Conservation (phyloP, 2,797 vertebrate species). For the Eospalax fontanierii region DNA sequence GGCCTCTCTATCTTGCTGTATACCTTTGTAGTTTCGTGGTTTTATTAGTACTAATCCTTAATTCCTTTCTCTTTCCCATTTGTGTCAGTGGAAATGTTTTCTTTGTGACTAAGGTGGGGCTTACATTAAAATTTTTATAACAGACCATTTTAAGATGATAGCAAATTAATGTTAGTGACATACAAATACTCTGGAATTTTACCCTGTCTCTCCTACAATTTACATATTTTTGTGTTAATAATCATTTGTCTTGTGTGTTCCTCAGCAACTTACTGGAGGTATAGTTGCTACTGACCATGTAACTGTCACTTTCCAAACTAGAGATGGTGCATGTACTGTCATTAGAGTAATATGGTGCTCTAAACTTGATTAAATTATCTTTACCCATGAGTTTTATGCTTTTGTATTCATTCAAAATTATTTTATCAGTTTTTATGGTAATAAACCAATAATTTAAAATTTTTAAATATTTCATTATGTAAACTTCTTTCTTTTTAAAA, state of each 20-base stretch:
- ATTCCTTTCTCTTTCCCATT: not conserved
- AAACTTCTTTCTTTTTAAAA: not conserved
- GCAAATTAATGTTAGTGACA: too few species aligned
- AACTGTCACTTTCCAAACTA: too few species aligned
- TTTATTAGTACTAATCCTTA: not conserved
- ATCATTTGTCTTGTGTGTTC: too few species aligned
- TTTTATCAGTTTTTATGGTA: not conserved
- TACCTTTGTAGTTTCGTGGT: not conserved
- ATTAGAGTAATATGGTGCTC: not conserved
- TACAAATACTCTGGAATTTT: too few species aligned
- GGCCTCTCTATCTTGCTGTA: not conserved
- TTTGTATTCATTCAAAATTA: not conserved
- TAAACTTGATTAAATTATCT: not conserved
- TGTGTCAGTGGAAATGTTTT: too few species aligned
- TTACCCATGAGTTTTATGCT: not conserved
- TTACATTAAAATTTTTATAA: not conserved
- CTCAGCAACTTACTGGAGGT: too few species aligned
- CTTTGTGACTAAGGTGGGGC: not conserved
- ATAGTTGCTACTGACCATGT: too few species aligned
- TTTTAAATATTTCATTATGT: not conserved
- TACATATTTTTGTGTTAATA: too few species aligned
- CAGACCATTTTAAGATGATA: not conserved
- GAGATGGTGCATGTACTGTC: too few species aligned
- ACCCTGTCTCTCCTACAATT: too few species aligned
- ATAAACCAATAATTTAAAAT: not conserved